Evolutionary conservation across 2,113 vertebrate genomes (phyloP), one percentile per base, ranked within the genome.

Genomic region (Periophthalmus modestus): DNA sequence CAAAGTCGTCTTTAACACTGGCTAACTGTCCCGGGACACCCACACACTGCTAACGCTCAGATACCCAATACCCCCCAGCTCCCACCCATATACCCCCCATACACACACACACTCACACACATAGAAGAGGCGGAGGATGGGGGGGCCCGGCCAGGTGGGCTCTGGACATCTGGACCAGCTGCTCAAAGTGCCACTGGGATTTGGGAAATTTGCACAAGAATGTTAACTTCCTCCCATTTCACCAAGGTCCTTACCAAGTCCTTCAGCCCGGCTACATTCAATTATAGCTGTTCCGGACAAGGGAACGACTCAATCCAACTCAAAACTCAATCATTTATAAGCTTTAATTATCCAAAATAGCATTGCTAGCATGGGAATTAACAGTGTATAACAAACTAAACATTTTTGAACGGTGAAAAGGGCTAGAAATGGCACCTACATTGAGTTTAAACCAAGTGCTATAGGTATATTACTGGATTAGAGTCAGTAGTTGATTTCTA

Each of bases 111-210:
- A 68, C 71, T 73, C 74, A 68, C 66, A 75, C 57, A 66, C 68
- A 62, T 66, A 78, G 19, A 36, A 23, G 24, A 21, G 23, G 43
- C n/a, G 54, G 33, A 21, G 36, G n/a, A n/a, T n/a, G n/a, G n/a
- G 28, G 28, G 48, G 21, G 61, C 46, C 71, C 34, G 34, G 62
- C 33, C 77, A 85, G 84, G 82, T 88, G 85, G 84, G 61, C 54
- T 19, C 74, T 23, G 50, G 82, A 80, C 87, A 85, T 88, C 89
- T 89, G 89, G 87, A 61, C 58, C 66, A 4, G 39, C 76, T 67
- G 23, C 73, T 73, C 63, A 77, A 65, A 77, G 65, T 77, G 66
- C 21, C 74, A 47, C 54, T 47, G 78, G 23, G 28, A 72, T 39
- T 74, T 1, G 2, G 6, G 28, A 71, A 75, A 66, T 46, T 34